phyloP scores from a whole-genome alignment of 2,888 invertebrate genomes.

The Drosophila greeni region DNA sequence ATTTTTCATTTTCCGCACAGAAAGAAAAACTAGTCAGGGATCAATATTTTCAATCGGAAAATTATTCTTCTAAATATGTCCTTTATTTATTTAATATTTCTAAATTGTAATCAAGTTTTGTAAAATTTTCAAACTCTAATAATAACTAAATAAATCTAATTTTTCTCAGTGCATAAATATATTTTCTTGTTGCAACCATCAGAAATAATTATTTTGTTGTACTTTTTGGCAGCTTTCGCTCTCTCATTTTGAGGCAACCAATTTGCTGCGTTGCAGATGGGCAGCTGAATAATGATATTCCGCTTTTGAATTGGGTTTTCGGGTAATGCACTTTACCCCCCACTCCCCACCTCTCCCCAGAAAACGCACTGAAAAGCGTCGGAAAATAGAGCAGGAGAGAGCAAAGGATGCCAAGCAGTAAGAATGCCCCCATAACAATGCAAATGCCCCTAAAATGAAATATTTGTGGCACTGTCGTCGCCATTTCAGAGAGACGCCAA shows the following conservation, averaged over 20 bases:
- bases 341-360: neutral
- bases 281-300: conserved; percentile 11
- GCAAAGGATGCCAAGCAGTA: conserved; percentile 31
- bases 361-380: conserved; percentile 20
- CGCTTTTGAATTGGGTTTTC: neutral
- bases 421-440: conserved; percentile 47
- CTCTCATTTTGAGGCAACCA: conserved; percentile 28
- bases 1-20: conserved; percentile 15
- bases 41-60: no score
- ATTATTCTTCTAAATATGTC: no score
- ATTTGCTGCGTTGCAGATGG: conserved; percentile 31
- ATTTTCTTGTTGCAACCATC: neutral
- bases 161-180: neutral
- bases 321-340: conserved; percentile 15
- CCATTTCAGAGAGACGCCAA: conserved; percentile 32
- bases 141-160: neutral
- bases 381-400: conserved; percentile 42
- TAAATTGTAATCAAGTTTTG: no score
- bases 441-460: conserved; percentile 64
- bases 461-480: conserved; percentile 66
- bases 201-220: conserved; percentile 15
- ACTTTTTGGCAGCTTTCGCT: conserved; percentile 27
- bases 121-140: no score
- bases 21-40: neutral
- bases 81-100: no score